Evolutionary conservation across 2,888 invertebrate species (phyloP).

Genomic region (Mongoloraphidia duomilia): DNA sequence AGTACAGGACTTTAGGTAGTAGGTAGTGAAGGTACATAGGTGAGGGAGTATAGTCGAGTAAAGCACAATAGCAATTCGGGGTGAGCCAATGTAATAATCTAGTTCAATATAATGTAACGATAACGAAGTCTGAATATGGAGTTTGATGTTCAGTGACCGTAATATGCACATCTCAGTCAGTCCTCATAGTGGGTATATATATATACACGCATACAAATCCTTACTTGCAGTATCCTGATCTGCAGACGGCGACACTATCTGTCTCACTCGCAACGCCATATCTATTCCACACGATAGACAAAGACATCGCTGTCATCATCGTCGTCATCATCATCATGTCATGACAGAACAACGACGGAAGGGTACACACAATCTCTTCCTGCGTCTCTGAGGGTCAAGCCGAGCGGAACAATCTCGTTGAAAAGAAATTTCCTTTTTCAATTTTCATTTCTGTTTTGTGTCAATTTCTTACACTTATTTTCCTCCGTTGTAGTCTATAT

Average conservation of each 20-base stretch:
- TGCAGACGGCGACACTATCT: no score
- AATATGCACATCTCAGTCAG: neutral
- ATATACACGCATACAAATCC: neutral
- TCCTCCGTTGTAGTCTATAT: slow-evolving; percentile 21
- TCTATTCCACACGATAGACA: no score
- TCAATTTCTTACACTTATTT: slow-evolving; percentile 34
- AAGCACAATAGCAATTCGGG: no score
- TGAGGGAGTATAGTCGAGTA: no score
- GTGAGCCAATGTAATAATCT: neutral
- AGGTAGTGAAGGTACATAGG: no score
- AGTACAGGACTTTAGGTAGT: no score
- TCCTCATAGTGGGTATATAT: neutral
- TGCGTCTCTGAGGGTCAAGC: slow-evolving; percentile 16
- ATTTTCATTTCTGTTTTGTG: slow-evolving; percentile 28
- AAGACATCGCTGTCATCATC: neutral
- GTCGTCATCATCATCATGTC: neutral
- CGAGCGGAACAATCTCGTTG: slow-evolving; percentile 32
- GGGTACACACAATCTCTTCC: neutral
- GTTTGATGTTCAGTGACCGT: slow-evolving; percentile 2
- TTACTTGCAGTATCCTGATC: neutral
- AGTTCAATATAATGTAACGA: slow-evolving; percentile 2
- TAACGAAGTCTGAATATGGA: neutral
- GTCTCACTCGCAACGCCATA: no score
- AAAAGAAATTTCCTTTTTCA: slow-evolving; percentile 37
- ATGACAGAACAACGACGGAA: neutral